Base-by-base conservation (phyloP, 2,113 vertebrate genomes). In the Actenoides lindsayi region DNA sequence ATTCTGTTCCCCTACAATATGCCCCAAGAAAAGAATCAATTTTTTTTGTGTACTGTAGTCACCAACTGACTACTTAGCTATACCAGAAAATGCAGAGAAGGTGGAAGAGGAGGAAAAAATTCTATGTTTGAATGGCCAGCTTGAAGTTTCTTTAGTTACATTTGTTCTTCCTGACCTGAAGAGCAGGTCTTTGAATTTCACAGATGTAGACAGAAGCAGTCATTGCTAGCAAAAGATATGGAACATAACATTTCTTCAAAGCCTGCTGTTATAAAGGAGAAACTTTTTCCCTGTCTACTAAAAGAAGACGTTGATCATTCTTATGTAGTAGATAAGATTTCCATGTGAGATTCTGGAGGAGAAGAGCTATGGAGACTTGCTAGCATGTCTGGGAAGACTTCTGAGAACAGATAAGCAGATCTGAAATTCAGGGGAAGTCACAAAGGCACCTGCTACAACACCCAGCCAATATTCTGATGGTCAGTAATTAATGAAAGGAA, bases 121-220 rank as follows among this genome's bases (percentile, higher is more conserved):
- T 30, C 3, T 3, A 3, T 27, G 7, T 71, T 87, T 91, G 42
- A 82, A 69, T 50, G 16, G 3, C 21, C 11, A 21, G 4, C 60
- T 76, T 69, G 44, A 76, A 74, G 42, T 63, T 92, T 81, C 28
- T 83, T 57, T 54, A 71, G 28, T 90, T 77, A 13, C 37, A 21
- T 60, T 88, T 89, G 9, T 71, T 80, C 48, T 89, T 94, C 57
- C 48, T 92, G 54, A 78, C n/a, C 59, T 70, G 39, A 75, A 24
- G 5, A 89, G 65, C 13, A 15, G 0, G 0, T 56, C n/a, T 69
- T 80, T 74, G 64, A 69, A 65, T 74, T 63, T 93, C 33, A n/a
- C 2, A 10, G 10, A 5, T 81, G 27, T 57, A 53, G 50, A 62
- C 48, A 80, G 39, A 37, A 83, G 69, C 69, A 56, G 53, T 54